These are phyloP conservation scores for Alentia gelatinosa DNA, from an alignment of 2,888 invertebrate genomes.

Conservation along the genomic window DNA sequence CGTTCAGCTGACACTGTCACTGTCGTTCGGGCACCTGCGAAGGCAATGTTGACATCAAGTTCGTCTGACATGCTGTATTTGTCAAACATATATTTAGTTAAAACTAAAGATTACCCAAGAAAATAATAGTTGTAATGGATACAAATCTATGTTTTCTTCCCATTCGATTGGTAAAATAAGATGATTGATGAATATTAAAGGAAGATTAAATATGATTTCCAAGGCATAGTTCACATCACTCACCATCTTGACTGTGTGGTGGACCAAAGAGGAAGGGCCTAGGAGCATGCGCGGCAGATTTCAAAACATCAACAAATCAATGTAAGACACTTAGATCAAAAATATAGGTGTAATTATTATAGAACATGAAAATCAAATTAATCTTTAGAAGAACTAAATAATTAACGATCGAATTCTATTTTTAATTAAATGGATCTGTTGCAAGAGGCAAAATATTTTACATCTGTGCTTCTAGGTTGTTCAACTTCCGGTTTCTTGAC, in stretches of 20 bases:
- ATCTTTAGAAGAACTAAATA: too few relatives aligned
- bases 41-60: neutral
- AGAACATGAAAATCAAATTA: neutral
- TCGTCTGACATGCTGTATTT: neutral
- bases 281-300: slow-evolving; percentile 31
- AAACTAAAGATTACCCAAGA: neutral
- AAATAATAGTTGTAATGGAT: neutral
- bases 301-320: neutral
- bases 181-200: neutral
- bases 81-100: neutral
- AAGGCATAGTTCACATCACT: too few relatives aligned
- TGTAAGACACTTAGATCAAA: too few relatives aligned
- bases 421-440: neutral
- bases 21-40: too few relatives aligned
- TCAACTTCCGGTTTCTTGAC: neutral
- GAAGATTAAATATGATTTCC: neutral
- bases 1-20: too few relatives aligned
- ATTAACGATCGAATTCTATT: too few relatives aligned
- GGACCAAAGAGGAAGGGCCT: slow-evolving; percentile 46
- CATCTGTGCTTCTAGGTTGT: neutral
- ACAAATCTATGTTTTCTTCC: neutral
- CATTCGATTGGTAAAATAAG: neutral
- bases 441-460: neutral
- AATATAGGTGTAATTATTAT: too few relatives aligned
- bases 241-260: slow-evolving; percentile 48